Conservation (phyloP, 2,113 vertebrate genomes). For the Prionailurus bengalensis region DNA sequence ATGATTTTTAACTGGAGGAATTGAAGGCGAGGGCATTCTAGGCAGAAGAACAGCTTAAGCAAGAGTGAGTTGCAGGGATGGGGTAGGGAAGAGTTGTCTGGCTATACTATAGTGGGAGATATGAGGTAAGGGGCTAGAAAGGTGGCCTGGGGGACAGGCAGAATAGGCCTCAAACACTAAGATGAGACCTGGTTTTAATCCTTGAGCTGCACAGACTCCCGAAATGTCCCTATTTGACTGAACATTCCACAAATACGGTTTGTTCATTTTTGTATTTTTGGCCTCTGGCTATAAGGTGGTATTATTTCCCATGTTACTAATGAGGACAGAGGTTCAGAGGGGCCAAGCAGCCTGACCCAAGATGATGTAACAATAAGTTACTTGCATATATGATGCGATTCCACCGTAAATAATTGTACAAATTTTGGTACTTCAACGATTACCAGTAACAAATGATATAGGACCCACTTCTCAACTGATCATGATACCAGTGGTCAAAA, state of each 20-base stretch:
- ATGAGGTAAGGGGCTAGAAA: neutral
- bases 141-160: neutral
- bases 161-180: neutral
- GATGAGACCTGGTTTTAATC: neutral
- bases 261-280: constrained; percentile 22
- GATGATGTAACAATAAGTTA: neutral
- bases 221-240: neutral
- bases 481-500: neutral
- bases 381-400: neutral
- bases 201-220: neutral
- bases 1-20: neutral
- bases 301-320: neutral
- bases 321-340: neutral
- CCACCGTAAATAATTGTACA: neutral
- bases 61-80: neutral
- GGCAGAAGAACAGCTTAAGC: neutral
- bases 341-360: neutral
- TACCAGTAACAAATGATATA: neutral
- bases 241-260: neutral
- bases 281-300: neutral
- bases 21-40: neutral
- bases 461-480: neutral
- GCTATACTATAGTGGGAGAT: neutral
- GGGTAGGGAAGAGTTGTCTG: neutral
- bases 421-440: neutral